Conservation (phyloP, 2,797 vertebrate genomes). For the Sebastes iracundus region DNA sequence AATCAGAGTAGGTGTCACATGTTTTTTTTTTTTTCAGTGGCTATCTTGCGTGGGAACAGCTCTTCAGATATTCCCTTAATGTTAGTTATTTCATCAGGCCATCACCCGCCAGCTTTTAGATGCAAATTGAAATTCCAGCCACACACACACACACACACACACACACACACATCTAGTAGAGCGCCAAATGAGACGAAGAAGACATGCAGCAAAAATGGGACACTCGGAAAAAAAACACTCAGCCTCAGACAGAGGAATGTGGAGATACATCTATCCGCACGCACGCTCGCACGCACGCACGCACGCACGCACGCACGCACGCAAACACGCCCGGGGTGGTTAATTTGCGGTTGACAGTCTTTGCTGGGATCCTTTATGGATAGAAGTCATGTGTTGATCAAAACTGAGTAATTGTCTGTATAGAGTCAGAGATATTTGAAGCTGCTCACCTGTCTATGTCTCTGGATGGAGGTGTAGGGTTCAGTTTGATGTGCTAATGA, state of each 20-base stretch:
- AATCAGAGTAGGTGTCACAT: not conserved
- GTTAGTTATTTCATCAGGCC: constrained; percentile 22
- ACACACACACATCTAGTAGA: not conserved
- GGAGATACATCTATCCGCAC: not conserved
- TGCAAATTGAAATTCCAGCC: constrained; percentile 45
- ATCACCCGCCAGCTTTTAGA: constrained; percentile 16
- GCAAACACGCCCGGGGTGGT: not conserved
- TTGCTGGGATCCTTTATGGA: too few species aligned
- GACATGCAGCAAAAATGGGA: constrained; percentile 28
- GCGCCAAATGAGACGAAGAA: constrained; percentile 26
- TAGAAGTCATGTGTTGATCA: too few species aligned
- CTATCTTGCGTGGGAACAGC: constrained; percentile 14
- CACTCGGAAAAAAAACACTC: constrained; percentile 12
- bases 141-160: not conserved
- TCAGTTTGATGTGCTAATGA: too few species aligned
- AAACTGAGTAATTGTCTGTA: too few species aligned
- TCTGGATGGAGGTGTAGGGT: too few species aligned
- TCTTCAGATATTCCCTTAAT: constrained; percentile 24
- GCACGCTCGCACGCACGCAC: not conserved
- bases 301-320: not conserved
- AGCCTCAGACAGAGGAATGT: not conserved
- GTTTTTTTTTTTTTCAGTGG: not conserved
- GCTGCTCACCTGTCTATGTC: too few species aligned
- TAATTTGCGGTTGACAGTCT: too few species aligned
- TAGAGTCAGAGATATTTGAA: too few species aligned